Percentiles rank a stretch among this genome's conserved stretches.
These are phyloP conservation scores for Penaeus monodon DNA, from an alignment of 2,888 invertebrate genomes.

Conservation along the genomic window DNA sequence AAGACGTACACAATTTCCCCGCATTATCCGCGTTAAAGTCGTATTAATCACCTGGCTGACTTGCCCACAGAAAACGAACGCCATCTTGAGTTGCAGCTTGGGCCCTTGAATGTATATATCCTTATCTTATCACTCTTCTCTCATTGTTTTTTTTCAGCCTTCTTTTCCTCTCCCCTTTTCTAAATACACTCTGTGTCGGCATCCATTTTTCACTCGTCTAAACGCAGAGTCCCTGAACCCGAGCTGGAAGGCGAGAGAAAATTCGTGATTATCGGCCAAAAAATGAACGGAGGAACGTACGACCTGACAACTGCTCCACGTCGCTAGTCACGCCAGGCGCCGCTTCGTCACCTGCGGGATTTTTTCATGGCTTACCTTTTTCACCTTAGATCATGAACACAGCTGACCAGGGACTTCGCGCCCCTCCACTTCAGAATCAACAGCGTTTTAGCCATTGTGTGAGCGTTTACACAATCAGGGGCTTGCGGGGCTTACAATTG, in stretches of 20 bases:
- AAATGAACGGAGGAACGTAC: neutral
- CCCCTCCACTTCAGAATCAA: neutral
- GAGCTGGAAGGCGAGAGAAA: too few species aligned
- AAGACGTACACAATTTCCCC: slow-evolving; percentile 51
- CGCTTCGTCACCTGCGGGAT: slow-evolving; percentile 38
- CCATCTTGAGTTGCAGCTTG: neutral
- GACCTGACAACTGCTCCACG: neutral
- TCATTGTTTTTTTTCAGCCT: neutral
- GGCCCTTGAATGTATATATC: too few species aligned
- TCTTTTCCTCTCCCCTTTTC: neutral
- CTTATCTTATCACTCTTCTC: neutral
- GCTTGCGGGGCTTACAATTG: too few species aligned
- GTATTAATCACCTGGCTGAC: slow-evolving; percentile 47
- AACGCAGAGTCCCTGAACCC: too few species aligned
- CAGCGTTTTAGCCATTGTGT: too few species aligned
- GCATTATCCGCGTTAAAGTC: slow-evolving; percentile 54
- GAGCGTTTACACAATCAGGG: too few species aligned
- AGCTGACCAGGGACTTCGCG: neutral
- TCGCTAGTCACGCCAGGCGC: slow-evolving; percentile 23
- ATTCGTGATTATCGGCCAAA: slow-evolving; percentile 1
- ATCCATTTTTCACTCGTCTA: too few species aligned
- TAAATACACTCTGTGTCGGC: too few species aligned
- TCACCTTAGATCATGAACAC: slow-evolving; percentile 23
- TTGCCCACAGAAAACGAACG: slow-evolving; percentile 29
- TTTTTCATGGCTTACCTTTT: slow-evolving; percentile 18